Evolutionary conservation across 2,888 invertebrate genomes (phyloP), one percentile per base, ranked within the genome.

Genomic region (Calephelis perditalis): DNA sequence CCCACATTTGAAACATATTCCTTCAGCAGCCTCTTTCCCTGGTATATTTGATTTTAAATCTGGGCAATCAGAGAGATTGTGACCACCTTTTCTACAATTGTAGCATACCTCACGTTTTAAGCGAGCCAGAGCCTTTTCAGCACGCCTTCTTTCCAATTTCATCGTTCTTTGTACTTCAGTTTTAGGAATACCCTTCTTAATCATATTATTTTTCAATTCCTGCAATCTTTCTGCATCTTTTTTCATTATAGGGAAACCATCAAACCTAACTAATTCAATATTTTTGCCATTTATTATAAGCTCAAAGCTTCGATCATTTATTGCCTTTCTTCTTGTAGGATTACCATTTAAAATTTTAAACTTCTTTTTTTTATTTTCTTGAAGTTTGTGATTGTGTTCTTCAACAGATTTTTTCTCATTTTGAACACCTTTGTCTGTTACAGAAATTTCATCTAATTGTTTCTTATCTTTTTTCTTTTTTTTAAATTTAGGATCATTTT

Each of bases 1-100:
- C 0, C 97, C 97, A 82, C 97, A 97, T 80, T 97, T 97, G 75
- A 95, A 97, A 74, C 97, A 97, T 57, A 97, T 93, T 7, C 95
- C 96, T 57, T 92, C 92, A 6, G 88, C 91, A 0, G 84, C 77
- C 62, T 89, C 84, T 4, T 84, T 78, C 15, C 82, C 83, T 46
- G 86, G 83, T 73, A 91, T 90, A 70, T 92, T 91, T 8, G 90
- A 87, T 68, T 89, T 91, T 11, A 94, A 73, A 57, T 94, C 92
- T 0, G 97, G 96, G 84, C 97, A 97, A 65, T 96, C 95, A 0
- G 95, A 94, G 44, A 97, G 83, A 69, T 94, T 92, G 74, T 97
- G 97, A 0, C 97, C 97, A 7, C 94, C 92, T 81, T 94, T 92
- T 59, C 90, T 81, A 76, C 97, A 97, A 70, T 96, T 94, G 74